Evolutionary conservation across 1,140 invertebrate genomes (phyloP), one percentile per base, ranked within the genome.

Genomic region (Campoletis sonorensis): DNA sequence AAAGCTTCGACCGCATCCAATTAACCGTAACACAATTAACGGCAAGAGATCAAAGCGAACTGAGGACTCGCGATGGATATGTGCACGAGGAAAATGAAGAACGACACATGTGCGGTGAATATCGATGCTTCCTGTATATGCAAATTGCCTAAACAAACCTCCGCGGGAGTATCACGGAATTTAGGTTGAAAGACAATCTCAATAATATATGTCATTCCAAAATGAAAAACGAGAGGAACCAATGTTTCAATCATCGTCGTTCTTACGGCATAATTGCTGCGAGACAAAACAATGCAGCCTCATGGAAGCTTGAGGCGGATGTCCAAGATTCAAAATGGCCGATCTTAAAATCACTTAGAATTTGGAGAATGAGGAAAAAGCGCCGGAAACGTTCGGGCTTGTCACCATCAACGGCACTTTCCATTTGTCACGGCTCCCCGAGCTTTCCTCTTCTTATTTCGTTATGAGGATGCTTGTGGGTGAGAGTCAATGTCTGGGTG

Each of bases 21-120:
- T 77, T 77, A 77, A 77, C 73, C 54, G 73, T 64, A 77, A 77
- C 73, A 64, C 54, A 77, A 77, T 77, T 61, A 77, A 77, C 73
- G 54, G 51, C 26, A 64, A 77, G 73, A 77, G 73, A 77, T 77
- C 73, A 77, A 77, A 77, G 73, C 51, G 73, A 75, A 18, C 61
- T 64, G 61, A 23, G 61, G 27, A 23, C n/a, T 23, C 23, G 72
- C 18, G 40, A 73, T n/a, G 71, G 37, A 23, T 45, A 45, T 45
- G 40, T 45, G 40, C 40, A 13, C 40, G 8, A 45, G 40, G 40
- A 45, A 45, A 45, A 45, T 45, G 40, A 45, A 45, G 40, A 45
- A 45, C 40, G 40, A 45, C 40, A 45, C 40, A 45, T 45, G 40
- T 45, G 40, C 40, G 40, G 40, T 45, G 40, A 45, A 45, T 45